Evolutionary conservation across 2,113 vertebrate genomes (phyloP).

Genomic region (Thunnus thynnus): DNA sequence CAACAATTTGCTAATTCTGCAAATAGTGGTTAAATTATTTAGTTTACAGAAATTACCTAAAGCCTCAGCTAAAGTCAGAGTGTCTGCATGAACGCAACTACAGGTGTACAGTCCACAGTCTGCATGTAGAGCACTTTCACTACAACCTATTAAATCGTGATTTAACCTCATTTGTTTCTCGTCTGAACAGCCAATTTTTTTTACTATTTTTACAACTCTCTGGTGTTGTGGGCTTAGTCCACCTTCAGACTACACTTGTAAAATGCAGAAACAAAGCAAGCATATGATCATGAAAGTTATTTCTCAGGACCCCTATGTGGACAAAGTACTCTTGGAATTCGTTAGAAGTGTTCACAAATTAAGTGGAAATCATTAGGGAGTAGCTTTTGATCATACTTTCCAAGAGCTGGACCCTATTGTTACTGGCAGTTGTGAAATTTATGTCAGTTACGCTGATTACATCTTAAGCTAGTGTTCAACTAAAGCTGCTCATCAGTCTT

Average conservation of each 20-base stretch:
- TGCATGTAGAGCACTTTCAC: no score
- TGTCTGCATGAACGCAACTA: no score
- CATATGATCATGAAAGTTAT: background rate
- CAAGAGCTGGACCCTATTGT: background rate
- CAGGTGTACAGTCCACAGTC: no score
- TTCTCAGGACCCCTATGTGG: background rate
- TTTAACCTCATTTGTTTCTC: background rate
- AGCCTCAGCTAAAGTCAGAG: no score
- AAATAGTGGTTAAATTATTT: no score
- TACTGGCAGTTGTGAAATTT: slow-evolving; percentile 23
- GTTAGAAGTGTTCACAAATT: slow-evolving; percentile 1
- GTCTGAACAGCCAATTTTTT: background rate
- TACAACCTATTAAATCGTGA: no score
- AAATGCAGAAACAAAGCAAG: background rate
- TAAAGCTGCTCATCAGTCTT: slow-evolving; percentile 24
- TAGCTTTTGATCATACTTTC: background rate
- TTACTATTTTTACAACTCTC: background rate
- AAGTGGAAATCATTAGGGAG: background rate
- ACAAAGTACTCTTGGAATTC: slow-evolving; percentile 1
- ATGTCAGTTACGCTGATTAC: slow-evolving; percentile 46
- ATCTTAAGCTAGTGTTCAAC: slow-evolving; percentile 32
- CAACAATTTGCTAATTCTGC: no score
- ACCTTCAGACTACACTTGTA: background rate
- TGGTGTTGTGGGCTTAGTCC: background rate
- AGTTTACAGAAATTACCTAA: no score